Evolutionary conservation across 2,797 vertebrate genomes (phyloP), one percentile per base, ranked within the genome.

Genomic region (Pempheris klunzingeri): DNA sequence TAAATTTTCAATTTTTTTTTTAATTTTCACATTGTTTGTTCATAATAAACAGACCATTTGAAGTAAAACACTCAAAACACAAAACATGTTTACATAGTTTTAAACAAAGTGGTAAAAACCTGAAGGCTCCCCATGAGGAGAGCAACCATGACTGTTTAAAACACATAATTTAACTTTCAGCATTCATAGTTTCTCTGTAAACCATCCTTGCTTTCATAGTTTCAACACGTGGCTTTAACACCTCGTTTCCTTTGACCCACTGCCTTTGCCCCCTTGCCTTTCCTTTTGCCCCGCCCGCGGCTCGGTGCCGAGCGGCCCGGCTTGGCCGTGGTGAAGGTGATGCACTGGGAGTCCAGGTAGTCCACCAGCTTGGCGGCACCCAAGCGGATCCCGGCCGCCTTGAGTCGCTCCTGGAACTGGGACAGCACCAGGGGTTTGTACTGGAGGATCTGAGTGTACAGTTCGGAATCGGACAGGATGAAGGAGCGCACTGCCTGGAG

Each of bases 331-430:
- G 97, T 99, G 77, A 97, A 96, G 17, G 98, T 99, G 85, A 99
- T 94, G 71, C 98, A 97, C 75, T 97, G 97, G 39, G 96, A 92
- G 62, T 99, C 98, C 65, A 99, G 91, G 75, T 97, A 97, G 88
- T 98, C 95, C 68, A 97, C 82, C 71, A 99, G 94, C 84, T 96
- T 97, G 74, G 94, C 87, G 0, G 94, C 90, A 1, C 96, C 94
- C 52, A 99, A 88, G 9, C 90, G 94, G 84, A 99, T 94, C 53
- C 97, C 98, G 0, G 94, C 95, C 0, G 92, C 92, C 78, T 93
- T 97, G 76, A 99, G 95, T 10, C 93, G 92, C 0, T 93, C 30
- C 38, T 96, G 96, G 55, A 99, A 90, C 11, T 93, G 93, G 0
- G 93, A 88, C 83, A 99, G 93, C 28, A 97, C 96, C 1, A 99